phyloP scores from a whole-genome alignment of 2,888 invertebrate species.

The Sphaerophoria taeniata region DNA sequence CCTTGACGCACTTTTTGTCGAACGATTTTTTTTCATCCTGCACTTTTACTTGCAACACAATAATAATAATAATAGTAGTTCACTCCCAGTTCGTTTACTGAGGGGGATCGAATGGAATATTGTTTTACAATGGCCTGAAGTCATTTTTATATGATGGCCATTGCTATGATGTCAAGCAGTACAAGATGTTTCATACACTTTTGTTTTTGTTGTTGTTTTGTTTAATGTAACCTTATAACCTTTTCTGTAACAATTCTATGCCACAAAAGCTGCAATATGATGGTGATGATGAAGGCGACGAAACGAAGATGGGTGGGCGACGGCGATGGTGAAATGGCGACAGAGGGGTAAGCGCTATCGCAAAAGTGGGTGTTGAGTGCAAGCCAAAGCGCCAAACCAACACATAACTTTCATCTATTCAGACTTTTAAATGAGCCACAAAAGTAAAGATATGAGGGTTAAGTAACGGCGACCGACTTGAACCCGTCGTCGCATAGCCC shows the following conservation, averaged over 20 bases:
- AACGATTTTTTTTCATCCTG: neutral
- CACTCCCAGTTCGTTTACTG: slow-evolving; percentile 18
- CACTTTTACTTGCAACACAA: slow-evolving; percentile 27
- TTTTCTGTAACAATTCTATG: slow-evolving; percentile 72
- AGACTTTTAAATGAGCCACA: slow-evolving; percentile 75
- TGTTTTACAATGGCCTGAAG: slow-evolving; percentile 73
- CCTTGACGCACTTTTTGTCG: too few relatives aligned
- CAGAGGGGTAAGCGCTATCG: neutral
- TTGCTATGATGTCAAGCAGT: slow-evolving; percentile 69
- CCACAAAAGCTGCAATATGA: slow-evolving; percentile 58
- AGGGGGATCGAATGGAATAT: slow-evolving; percentile 64
- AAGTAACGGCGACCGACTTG: slow-evolving; percentile 74
- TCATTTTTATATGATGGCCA: slow-evolving; percentile 73
- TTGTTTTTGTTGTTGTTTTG: slow-evolving; percentile 50
- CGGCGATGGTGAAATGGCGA: slow-evolving; percentile 10
- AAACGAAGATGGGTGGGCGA: neutral
- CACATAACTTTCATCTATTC: slow-evolving; percentile 72
- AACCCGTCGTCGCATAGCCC: slow-evolving; percentile 52
- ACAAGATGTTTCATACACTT: slow-evolving; percentile 69
- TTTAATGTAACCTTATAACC: slow-evolving; percentile 77
- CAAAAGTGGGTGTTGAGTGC: neutral
- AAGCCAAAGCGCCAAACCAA: slow-evolving; percentile 62
- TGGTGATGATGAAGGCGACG: slow-evolving; percentile 35
- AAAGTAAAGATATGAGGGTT: slow-evolving; percentile 75
- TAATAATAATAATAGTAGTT: slow-evolving; percentile 53